Evolutionary conservation across 1,140 invertebrate species (phyloP).

Genomic region (Danaus plexippus): DNA sequence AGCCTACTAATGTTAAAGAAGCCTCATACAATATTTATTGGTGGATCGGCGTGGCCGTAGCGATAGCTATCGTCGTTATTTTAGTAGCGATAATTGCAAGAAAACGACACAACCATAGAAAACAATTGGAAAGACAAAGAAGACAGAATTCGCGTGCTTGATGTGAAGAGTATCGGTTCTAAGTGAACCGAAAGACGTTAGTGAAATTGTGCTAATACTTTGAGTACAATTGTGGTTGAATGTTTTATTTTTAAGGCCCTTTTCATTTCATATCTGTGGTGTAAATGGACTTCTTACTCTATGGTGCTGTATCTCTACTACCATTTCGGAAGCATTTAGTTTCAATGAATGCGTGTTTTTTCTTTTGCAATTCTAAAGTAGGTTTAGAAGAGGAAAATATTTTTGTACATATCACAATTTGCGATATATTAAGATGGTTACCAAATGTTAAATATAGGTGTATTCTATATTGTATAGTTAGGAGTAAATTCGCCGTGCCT

Average conservation of each 20-base stretch:
- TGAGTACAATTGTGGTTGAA: slow-evolving; percentile 35
- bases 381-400: slow-evolving; percentile 58
- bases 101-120: slow-evolving; percentile 60
- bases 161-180: slow-evolving; percentile 70
- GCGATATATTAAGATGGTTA: slow-evolving; percentile 55
- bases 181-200: slow-evolving; percentile 45
- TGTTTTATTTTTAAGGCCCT: slow-evolving; percentile 25
- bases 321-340: slow-evolving; percentile 26
- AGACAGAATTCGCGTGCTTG: slow-evolving; percentile 55
- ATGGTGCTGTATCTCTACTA: slow-evolving; percentile 41
- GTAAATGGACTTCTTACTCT: slow-evolving; percentile 32
- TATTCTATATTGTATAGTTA: slow-evolving; percentile 46
- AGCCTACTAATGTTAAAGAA: slow-evolving; percentile 39
- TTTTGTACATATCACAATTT: slow-evolving; percentile 71
- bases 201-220: slow-evolving; percentile 51
- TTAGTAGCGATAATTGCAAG: slow-evolving; percentile 58
- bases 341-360: slow-evolving; percentile 20
- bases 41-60: slow-evolving; percentile 63
- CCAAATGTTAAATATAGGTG: slow-evolving; percentile 58
- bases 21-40: slow-evolving; percentile 61
- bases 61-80: slow-evolving; percentile 47
- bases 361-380: slow-evolving; percentile 28
- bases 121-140: slow-evolving; percentile 57
- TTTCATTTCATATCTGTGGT: slow-evolving; percentile 13
- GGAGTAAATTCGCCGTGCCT: slow-evolving; percentile 67